Evolutionary conservation across 2,113 vertebrate genomes (phyloP), one percentile per base, ranked within the genome.

Genomic region (Epinephelus lanceolatus): DNA sequence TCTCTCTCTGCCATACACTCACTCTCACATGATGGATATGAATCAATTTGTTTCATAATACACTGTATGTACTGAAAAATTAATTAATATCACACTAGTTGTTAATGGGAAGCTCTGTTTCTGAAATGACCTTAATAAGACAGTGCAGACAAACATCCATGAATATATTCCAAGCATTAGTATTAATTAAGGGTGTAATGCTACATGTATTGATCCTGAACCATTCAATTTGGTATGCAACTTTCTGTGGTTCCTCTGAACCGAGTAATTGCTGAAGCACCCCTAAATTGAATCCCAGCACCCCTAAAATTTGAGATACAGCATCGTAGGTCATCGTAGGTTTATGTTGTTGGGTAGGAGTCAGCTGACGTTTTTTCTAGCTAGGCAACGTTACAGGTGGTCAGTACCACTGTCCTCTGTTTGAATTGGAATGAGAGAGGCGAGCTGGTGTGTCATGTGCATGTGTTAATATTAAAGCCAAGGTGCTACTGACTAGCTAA

Each of bases 11-110:
- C 51, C 62, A 19, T 40, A 67, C 61, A 6, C 30, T 55, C 60
- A 52, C 56, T 27, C 76, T 56, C 33, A 27, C 25, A 14, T 3
- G 56, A 63, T 70, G 37, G 67, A 67, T 59, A 65, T 72, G 66
- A 86, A 67, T 78, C 57, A 53, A 67, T 67, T 83, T 81, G 71
- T 76, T 77, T 75, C 71, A 80, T 83, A 69, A 83, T 33, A 75
- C 59, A 57, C 59, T 61, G 71, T 69, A 55, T 69, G 56, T 56
- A 52, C 70, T 65, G 37, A 27, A 30, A 57, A 70, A 73, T 68
- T 66, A 78, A 76, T 79, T 73, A 60, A 40, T 52, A 80, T 78
- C 66, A 73, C 61, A 68, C 71, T 25, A 62, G 62, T 49, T 45
- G 56, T 25, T n/a, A 65, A 57, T 59, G 27, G 21, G 17, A 73